Conservation (phyloP, 2,888 invertebrate species). For the Cryptocephalus primarius region DNA sequence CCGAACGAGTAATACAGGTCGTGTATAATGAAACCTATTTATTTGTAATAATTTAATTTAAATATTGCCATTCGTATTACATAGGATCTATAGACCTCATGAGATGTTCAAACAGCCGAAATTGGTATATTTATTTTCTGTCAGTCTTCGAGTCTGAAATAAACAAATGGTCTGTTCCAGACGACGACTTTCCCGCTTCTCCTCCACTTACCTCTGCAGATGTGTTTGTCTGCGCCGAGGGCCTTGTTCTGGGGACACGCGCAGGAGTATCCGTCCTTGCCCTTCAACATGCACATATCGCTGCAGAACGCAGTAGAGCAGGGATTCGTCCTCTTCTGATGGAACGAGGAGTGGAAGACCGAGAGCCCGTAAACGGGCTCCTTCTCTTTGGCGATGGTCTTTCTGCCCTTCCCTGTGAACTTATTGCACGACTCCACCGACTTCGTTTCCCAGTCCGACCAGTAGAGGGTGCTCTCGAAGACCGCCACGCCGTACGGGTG, state of each 20-base stretch:
- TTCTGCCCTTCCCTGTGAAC: constrained; percentile 54
- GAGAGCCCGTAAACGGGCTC: constrained; percentile 52
- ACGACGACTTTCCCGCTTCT: too few species aligned
- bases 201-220: constrained; percentile 46
- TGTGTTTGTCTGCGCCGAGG: constrained; percentile 42
- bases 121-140: too few species aligned
- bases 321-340: constrained; percentile 44
- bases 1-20: too few species aligned
- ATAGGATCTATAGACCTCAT: too few species aligned
- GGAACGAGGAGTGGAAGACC: constrained; percentile 61
- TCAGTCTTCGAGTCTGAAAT: too few species aligned
- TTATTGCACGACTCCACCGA: constrained; percentile 70
- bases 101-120: too few species aligned
- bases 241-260: constrained; percentile 67
- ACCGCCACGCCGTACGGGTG: constrained; percentile 78
- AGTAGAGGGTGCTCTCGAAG: constrained; percentile 80
- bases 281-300: constrained; percentile 65
- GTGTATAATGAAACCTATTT: too few species aligned
- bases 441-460: constrained; percentile 78
- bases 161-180: too few species aligned
- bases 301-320: constrained; percentile 56
- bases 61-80: too few species aligned
- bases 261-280: constrained; percentile 47
- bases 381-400: constrained; percentile 41
- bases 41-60: too few species aligned